Evolutionary conservation across 2,797 vertebrate species (phyloP).

Genomic region (Limnodromus scolopaceus): DNA sequence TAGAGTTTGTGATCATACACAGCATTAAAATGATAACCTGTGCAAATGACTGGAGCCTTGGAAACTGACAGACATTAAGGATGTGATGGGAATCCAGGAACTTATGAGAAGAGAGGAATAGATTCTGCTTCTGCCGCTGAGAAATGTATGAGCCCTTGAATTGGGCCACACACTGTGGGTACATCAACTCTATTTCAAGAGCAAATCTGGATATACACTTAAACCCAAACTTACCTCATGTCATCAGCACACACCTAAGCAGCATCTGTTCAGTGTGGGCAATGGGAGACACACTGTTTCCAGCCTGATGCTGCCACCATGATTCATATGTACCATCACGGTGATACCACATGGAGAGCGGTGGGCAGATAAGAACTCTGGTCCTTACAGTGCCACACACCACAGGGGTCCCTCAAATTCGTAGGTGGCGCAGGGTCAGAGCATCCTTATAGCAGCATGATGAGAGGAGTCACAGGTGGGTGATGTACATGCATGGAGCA

Average conservation of each 20-base stretch:
- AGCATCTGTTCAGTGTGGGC: not conserved
- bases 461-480: not conserved
- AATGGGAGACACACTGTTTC: not conserved
- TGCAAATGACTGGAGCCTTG: not conserved
- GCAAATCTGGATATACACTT: not conserved
- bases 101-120: not conserved
- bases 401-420: not conserved
- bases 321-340: not conserved
- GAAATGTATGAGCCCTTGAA: not conserved
- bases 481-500: not conserved
- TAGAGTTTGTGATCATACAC: not conserved
- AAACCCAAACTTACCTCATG: not conserved
- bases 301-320: not conserved
- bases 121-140: not conserved
- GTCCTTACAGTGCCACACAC: not conserved
- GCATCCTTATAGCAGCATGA: not conserved
- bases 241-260: not conserved
- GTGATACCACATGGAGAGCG: not conserved
- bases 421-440: not conserved
- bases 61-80: not conserved
- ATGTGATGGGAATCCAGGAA: not conserved
- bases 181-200: not conserved
- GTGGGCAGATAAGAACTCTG: not conserved
- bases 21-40: not conserved
- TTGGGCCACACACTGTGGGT: fast-evolving